Conservation (phyloP, 2,113 vertebrate genomes). For the Dasyornis broadbenti region DNA sequence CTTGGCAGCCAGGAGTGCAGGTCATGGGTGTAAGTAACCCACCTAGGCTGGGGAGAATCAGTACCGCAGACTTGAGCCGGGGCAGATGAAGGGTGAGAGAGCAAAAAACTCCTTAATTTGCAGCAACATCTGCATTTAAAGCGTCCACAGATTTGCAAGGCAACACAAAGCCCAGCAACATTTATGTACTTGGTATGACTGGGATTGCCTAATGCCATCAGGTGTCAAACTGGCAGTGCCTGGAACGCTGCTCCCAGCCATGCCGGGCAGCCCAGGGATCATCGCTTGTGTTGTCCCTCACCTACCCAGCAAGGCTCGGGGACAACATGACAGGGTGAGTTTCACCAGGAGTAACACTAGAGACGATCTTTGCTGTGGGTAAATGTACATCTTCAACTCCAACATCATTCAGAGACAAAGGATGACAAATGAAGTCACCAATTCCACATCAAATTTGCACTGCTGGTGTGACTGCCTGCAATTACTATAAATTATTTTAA, state of each 20-base stretch:
- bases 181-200: constrained; percentile 34
- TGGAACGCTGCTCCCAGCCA: not conserved
- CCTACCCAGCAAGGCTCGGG: not conserved
- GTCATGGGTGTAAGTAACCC: constrained; percentile 18
- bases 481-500: constrained; percentile 36
- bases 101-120: constrained; percentile 34
- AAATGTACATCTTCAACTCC: constrained; percentile 16
- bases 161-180: constrained; percentile 3
- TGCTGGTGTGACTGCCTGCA: constrained; percentile 36
- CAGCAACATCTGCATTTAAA: constrained; percentile 36
- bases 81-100: not conserved
- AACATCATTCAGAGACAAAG: constrained; percentile 44
- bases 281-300: not conserved
- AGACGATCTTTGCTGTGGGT: constrained; percentile 15
- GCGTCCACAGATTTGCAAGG: constrained; percentile 21
- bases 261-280: not conserved
- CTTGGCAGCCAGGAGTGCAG: constrained; percentile 77
- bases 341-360: not conserved
- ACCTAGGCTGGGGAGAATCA: not conserved
- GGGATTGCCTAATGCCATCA: constrained; percentile 54
- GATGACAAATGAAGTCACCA: constrained; percentile 47
- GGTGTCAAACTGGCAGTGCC: not conserved
- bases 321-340: constrained; percentile 18
- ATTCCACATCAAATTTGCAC: constrained; percentile 49
- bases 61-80: constrained; percentile 11